These are phyloP conservation scores for Agrenia bidenticulata DNA, from an alignment of 2,888 invertebrate species.

Conservation along the genomic window DNA sequence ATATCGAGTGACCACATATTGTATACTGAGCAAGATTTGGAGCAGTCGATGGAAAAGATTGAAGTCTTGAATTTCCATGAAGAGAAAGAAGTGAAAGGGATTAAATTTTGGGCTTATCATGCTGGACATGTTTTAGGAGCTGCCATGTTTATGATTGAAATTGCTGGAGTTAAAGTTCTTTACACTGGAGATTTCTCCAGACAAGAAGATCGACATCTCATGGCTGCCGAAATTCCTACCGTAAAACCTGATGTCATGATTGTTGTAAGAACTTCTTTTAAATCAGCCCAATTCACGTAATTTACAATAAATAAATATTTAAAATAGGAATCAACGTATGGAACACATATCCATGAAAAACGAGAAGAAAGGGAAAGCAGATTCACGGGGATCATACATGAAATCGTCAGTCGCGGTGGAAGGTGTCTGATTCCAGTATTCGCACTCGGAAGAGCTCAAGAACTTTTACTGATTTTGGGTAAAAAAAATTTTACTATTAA, in stretches of 20 bases:
- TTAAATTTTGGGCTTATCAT: slow-evolving; percentile 98
- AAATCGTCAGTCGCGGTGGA: slow-evolving; percentile 95
- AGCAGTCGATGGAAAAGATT: slow-evolving; percentile 97
- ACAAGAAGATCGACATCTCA: slow-evolving; percentile 97
- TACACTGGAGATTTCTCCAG: slow-evolving; percentile 99
- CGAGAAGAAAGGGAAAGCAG: slow-evolving; percentile 93
- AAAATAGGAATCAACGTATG: slow-evolving; percentile 91
- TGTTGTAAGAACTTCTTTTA: slow-evolving; percentile 63
- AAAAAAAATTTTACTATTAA: slow-evolving; percentile 32
- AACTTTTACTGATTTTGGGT: slow-evolving; percentile 84
- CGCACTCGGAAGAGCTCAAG: slow-evolving; percentile 96
- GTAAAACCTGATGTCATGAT: slow-evolving; percentile 96
- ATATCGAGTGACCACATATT: slow-evolving; percentile 96
- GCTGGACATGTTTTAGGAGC: slow-evolving; percentile 99
- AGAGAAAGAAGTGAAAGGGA: slow-evolving; percentile 94
- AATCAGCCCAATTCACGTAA: neutral
- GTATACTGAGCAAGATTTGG: slow-evolving; percentile 95
- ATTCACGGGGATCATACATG: slow-evolving; percentile 89
- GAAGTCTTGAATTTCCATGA: slow-evolving; percentile 98
- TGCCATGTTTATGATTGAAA: slow-evolving; percentile 99
- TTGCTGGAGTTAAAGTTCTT: slow-evolving; percentile 93
- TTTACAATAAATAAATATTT: slow-evolving; percentile 18
- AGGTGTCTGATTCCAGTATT: slow-evolving; percentile 98
- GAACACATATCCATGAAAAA: slow-evolving; percentile 98
- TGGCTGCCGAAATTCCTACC: slow-evolving; percentile 98